Evolutionary conservation across 2,888 invertebrate species (phyloP), one percentile per base, ranked within the genome.

Genomic region (Neoscelio sp.): DNA sequence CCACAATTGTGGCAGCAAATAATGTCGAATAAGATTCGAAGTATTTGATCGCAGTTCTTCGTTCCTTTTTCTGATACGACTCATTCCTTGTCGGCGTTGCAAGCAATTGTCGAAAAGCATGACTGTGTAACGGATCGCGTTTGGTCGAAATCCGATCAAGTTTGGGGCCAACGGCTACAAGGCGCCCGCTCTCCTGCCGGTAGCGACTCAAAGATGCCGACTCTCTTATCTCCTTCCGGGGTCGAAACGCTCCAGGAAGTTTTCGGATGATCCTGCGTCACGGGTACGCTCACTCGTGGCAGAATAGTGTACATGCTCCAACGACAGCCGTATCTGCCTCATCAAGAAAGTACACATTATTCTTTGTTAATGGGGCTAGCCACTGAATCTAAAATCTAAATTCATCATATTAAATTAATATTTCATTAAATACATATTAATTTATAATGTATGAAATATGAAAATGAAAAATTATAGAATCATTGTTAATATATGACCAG

Each of bases 161-260:
- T 82, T 81, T 80, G 70, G 73, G 67, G 73, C 78, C 68, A 79
- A 42, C 70, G 71, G 75, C 42, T 71, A 80, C 74, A 79, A 75
- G 79, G 73, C 78, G 73, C 78, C 78, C 79, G 82, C 82, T 82
- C 82, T 82, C 82, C 84, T 78, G 81, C 79, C 79, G 84, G 80
- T 81, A 84, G 80, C 80, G 82, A 82, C 78, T 87, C 88, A 89
- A 89, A 89, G 89, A 83, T 81, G 83, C 87, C 87, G 89, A 85
- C 88, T 74, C 71, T 75, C 87, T 88, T 88, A 89, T 89, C 89
- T 88, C 83, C 79, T 85, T 83, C 83, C 84, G 87, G 85, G 86
- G 88, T 88, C 88, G 85, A 85, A 87, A 85, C 86, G 82, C 87
- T 84, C 86, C 85, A 88, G 89, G 87, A 84, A 81, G 86, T 82